phyloP scores from a whole-genome alignment of 2,888 invertebrate genomes.

The Apoda limacodes region DNA sequence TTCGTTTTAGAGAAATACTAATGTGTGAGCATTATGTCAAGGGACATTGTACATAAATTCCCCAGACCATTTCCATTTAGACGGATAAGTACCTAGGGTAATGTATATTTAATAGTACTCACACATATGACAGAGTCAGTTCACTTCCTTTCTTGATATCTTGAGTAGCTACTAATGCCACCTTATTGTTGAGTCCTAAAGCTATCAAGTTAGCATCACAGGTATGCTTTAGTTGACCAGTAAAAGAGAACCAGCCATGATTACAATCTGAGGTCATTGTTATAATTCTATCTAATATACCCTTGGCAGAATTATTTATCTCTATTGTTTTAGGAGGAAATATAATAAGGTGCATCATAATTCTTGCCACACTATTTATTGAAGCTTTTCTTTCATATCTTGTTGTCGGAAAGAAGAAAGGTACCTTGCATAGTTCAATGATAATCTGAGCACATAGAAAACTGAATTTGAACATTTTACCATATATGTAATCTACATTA shows the following conservation, averaged over 20 bases:
- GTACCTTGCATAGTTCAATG: slow-evolving; percentile 9
- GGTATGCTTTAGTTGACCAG: slow-evolving; percentile 18
- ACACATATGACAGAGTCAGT: slow-evolving; percentile 19
- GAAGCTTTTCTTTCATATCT: slow-evolving; percentile 10
- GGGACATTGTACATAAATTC: too few species aligned
- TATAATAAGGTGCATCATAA: slow-evolving; percentile 15
- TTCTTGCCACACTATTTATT: slow-evolving; percentile 11
- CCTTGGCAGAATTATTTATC: slow-evolving; percentile 1
- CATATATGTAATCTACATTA: slow-evolving; percentile 14
- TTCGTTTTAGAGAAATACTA: too few species aligned
- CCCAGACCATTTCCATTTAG: too few species aligned
- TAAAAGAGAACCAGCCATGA: slow-evolving; percentile 15
- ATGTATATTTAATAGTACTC: too few species aligned
- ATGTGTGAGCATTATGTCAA: too few species aligned
- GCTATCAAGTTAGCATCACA: slow-evolving; percentile 17
- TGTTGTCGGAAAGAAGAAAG: slow-evolving; percentile 13
- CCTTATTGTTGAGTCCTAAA: slow-evolving; percentile 15
- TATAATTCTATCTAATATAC: slow-evolving; percentile 1
- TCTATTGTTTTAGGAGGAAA: slow-evolving; percentile 5
- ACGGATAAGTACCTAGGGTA: too few species aligned
- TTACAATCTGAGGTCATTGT: slow-evolving; percentile 5
- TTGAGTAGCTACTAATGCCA: slow-evolving; percentile 17
- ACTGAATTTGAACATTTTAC: slow-evolving; percentile 14
- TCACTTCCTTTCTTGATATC: slow-evolving; percentile 18
- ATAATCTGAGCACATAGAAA: slow-evolving; percentile 15